Base-by-base conservation (phyloP, 92 coral and sea anemone genomes). In the Porites divaricata region DNA sequence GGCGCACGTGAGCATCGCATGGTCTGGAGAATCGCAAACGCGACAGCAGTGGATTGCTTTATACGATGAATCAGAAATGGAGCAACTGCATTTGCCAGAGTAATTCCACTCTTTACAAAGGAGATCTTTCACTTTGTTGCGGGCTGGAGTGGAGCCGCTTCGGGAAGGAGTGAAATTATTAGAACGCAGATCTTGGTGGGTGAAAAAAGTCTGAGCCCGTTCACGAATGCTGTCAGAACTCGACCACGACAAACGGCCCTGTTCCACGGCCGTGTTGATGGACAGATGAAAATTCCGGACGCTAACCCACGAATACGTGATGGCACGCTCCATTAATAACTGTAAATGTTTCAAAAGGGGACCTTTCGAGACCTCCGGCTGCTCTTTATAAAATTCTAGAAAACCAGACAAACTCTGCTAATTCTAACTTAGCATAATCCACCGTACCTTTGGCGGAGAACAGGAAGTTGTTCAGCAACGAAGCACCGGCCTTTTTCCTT, bases 11-110 rank as follows among this genome's bases (percentile, higher is more conserved):
- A 88, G 58, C 88, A 83, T 88, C n/a, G 74, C 68, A 20, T 86
- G 90, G 57, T 70, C 78, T n/a, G 66, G 58, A 20, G 72, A 67
- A 20, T 87, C 87, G 64, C 90, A 87, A 26, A 81, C 87, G 0
- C 64, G 53, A 76, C 90, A 74, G 58, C 58, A 76, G 25, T 80
- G 86, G 24, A n/a, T 62, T 5, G 80, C 16, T 54, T 71, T 79
- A 76, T 86, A 86, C 24, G 45, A 6, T 2, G 81, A 75, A 9
- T 83, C 84, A 22, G 87, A 41, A 24, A 65, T 35, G 48, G 58
- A 14, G 9, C 58, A 54, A 54, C 58, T 54, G 58, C 58, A 54
- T 54, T 54, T 54, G 2, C 58, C 58, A 14, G 58, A 6, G 58
- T 54, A 11, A 8, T 54, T 54, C 58, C 58, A 54, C 1, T 54